Percentiles rank a stretch among this genome's conserved stretches.
phyloP scores from a whole-genome alignment of 1,140 invertebrate genomes.

The Dysdera silvatica region DNA sequence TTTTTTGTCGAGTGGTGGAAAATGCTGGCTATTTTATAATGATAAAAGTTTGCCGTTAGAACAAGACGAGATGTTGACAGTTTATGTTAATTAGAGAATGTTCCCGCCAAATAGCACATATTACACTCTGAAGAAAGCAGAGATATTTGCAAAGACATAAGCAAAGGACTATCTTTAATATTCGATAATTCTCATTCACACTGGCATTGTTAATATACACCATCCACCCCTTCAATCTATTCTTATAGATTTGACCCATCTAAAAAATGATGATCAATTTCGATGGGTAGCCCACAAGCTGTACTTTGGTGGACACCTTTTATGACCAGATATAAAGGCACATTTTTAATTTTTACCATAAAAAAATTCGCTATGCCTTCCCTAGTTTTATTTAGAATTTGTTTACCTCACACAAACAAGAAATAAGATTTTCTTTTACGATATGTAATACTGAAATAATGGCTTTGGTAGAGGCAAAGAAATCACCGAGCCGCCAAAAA shows the following conservation, averaged over 20 bases:
- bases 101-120: neutral
- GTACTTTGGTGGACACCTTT: neutral
- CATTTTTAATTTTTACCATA: no score
- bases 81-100: neutral
- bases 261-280: conserved; percentile 9
- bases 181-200: conserved; percentile 15
- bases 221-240: neutral
- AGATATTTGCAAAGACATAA: conserved; percentile 23
- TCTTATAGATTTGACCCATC: neutral
- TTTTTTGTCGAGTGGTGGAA: neutral
- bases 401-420: no score
- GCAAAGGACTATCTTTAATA: conserved; percentile 3
- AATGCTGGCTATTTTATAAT: no score
- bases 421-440: no score
- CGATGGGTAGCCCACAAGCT: neutral
- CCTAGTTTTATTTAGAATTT: no score
- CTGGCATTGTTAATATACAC: conserved; percentile 10
- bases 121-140: neutral
- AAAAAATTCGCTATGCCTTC: no score
- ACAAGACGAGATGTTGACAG: neutral
- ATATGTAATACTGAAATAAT: no score
- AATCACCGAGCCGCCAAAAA: no score
- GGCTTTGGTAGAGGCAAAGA: no score
- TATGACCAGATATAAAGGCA: neutral
- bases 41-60: neutral